Evolutionary conservation across 2,113 vertebrate genomes (phyloP).

Genomic region (Girardinichthys multiradiatus): DNA sequence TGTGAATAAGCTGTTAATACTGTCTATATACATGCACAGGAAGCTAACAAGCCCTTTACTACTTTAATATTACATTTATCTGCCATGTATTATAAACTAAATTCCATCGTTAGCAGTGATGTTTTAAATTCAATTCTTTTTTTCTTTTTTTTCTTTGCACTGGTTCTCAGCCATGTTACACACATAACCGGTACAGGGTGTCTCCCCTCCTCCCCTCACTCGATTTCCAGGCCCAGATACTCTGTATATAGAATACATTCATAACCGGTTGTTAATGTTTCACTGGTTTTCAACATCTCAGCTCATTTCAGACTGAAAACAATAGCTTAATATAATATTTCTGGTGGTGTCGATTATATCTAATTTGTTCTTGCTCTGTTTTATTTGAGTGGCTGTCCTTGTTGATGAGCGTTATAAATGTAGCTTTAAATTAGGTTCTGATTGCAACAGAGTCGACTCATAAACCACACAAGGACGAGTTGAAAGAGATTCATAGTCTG

Average conservation of each 20-base stretch:
- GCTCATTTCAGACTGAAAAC: constrained; percentile 70
- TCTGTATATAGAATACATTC: constrained; percentile 46
- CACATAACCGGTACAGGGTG: constrained; percentile 32
- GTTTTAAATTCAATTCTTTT: constrained; percentile 22
- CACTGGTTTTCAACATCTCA: constrained; percentile 57
- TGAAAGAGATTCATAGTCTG: constrained; percentile 9
- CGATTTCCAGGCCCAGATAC: constrained; percentile 24
- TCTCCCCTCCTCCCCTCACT: constrained; percentile 23
- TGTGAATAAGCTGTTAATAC: constrained; percentile 74
- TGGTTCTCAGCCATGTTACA: constrained; percentile 19
- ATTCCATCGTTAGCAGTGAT: constrained; percentile 7
- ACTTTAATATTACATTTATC: constrained; percentile 55
- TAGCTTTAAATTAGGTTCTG: constrained; percentile 70
- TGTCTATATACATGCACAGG: constrained; percentile 49
- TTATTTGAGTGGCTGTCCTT: constrained; percentile 67
- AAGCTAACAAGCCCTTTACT: constrained; percentile 50
- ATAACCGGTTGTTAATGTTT: constrained; percentile 54
- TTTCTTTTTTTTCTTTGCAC: constrained; percentile 6
- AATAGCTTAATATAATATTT: constrained; percentile 48
- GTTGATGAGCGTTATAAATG: constrained; percentile 63
- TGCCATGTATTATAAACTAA: constrained; percentile 41
- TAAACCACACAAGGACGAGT: constrained; percentile 21
- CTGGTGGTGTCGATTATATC: constrained; percentile 38
- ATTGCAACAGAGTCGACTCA: constrained; percentile 41
- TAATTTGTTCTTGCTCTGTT: constrained; percentile 10